Base-by-base conservation (phyloP, 2,113 vertebrate genomes). In the Sinosuthora webbiana region DNA sequence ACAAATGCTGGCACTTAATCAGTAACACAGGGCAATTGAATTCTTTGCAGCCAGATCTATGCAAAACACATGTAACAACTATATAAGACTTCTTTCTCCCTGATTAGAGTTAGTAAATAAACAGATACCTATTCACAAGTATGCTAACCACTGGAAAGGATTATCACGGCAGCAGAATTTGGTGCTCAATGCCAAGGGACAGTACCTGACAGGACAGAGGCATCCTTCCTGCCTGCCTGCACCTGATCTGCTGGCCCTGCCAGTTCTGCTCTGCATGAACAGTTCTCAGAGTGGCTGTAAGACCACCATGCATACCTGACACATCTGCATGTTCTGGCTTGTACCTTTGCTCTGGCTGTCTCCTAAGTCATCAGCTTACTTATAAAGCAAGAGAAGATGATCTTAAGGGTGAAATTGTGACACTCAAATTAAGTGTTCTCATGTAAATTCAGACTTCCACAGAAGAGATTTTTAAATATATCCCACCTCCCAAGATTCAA, bases 291-390 rank as follows among this genome's bases (percentile, higher is more conserved):
- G 19, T 2, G 28, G 18, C 52, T 64, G 9, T 11, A 25, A 85
- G 24, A 14, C 52, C 52, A 44, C 13, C 12, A 2, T 2, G 20
- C 1, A 3, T 1, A 1, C 22, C 67, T 47, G 52, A 13, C 27
- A 84, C 23, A 60, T 42, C 49, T 79, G 62, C 1, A 0, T 39
- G 1, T 17, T 81, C 53, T 31, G 37, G 28, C 41, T 65, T 28
- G 16, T 17, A 24, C 20, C 28, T 71, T 67, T 3, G 2, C 39
- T 79, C 75, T 71, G 33, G 8, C 17, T 85, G 17, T 20, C 73
- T 52, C 71, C 52, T 19, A 68, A 59, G 47, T 50, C 50, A 53
- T 39, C 49, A 75, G 25, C 25, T 41, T 13, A 33, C 25, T 41
- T 28, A 42, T 6, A 56, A 56, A 41, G 39, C 25, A 76, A 71